Conservation (phyloP, 2,113 vertebrate species). For the Manacus vitellinus region DNA sequence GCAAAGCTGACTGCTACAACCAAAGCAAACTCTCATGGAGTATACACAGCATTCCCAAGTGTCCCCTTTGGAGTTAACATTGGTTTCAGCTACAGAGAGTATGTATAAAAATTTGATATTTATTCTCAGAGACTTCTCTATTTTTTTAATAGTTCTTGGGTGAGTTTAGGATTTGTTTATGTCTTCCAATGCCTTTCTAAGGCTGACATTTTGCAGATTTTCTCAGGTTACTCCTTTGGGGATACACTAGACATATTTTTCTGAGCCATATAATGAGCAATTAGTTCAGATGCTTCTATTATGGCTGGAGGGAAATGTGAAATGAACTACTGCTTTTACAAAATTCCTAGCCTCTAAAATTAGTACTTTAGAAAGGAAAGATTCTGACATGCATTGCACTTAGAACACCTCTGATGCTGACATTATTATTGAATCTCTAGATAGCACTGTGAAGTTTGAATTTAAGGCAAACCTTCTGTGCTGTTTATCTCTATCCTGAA, state of each 20-base stretch:
- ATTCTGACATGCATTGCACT: background rate
- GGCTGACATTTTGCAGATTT: background rate
- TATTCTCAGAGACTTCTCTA: background rate
- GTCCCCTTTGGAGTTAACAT: background rate
- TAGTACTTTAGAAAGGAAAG: background rate
- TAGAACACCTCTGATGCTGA: background rate
- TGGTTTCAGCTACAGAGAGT: background rate
- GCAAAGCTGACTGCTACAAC: background rate
- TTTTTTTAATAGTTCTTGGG: background rate
- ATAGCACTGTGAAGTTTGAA: background rate
- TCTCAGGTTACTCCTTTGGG: background rate
- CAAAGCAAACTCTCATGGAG: background rate
- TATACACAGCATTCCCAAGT: background rate
- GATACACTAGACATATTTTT: background rate
- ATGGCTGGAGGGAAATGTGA: background rate
- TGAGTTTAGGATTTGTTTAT: background rate
- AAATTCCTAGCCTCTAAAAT: background rate
- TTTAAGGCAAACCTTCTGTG: slow-evolving; percentile 74
- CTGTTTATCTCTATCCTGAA: slow-evolving; percentile 80
- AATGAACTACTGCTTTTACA: background rate
- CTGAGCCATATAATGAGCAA: background rate
- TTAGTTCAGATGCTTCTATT: background rate
- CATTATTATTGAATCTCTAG: background rate
- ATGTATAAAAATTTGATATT: fast-evolving
- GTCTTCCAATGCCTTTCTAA: background rate